Evolutionary conservation across 2,888 invertebrate species (phyloP).

Genomic region (Acleris literana): DNA sequence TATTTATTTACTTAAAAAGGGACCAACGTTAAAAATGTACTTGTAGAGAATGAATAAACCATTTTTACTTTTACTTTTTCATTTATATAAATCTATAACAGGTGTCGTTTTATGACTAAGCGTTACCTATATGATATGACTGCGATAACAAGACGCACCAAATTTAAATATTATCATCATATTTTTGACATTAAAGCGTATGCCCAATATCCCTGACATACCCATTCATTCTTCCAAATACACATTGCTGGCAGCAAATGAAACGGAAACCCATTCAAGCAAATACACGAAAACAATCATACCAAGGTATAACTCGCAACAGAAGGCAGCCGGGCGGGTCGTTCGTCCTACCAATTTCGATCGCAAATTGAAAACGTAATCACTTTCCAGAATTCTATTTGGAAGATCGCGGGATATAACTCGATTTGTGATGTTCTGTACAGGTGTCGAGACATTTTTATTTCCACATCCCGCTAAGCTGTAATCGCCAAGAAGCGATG

Average conservation of each 20-base stretch:
- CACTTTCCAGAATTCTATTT: conserved; percentile 75
- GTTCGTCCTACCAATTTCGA: conserved; percentile 72
- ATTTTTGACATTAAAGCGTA: neutral
- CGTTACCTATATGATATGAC: neutral
- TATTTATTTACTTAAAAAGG: no score
- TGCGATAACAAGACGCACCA: neutral
- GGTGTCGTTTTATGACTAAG: neutral
- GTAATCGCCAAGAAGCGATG: neutral
- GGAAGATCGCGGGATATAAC: conserved; percentile 60
- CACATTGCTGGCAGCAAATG: conserved; percentile 45
- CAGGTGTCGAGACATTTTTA: conserved; percentile 30
- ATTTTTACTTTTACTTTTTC: no score
- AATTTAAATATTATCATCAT: neutral
- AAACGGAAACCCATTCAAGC: conserved; percentile 45
- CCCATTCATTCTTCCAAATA: conserved; percentile 26
- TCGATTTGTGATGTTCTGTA: conserved; percentile 52
- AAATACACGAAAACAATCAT: conserved; percentile 60
- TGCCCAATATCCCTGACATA: conserved; percentile 3
- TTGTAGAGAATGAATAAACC: no score
- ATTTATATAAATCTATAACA: neutral
- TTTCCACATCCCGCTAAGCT: neutral
- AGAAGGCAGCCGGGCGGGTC: conserved; percentile 45
- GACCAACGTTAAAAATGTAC: no score
- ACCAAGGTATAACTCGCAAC: conserved; percentile 49
- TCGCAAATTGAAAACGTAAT: conserved; percentile 79